These are phyloP conservation scores for Synaphobranchus kaupii DNA, from an alignment of 2,797 vertebrate species.

Conservation along the genomic window DNA sequence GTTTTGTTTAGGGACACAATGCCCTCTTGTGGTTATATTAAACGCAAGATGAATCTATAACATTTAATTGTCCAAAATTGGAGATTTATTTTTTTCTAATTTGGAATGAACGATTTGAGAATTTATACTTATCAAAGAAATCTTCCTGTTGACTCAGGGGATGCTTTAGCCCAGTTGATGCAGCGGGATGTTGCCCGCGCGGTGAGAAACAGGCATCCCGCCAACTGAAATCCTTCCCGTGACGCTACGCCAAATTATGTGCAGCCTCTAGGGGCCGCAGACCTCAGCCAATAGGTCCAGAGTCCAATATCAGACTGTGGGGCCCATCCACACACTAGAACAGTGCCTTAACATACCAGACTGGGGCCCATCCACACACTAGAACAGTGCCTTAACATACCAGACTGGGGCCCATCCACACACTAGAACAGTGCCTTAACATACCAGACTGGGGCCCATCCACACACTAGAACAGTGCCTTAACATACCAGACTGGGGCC, in stretches of 20 bases:
- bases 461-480: neutral
- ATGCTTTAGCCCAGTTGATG: neutral
- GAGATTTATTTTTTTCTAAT: neutral
- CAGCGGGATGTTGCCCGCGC: no score
- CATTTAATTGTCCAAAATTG: neutral
- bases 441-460: neutral
- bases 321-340: neutral
- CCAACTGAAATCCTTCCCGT: neutral
- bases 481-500: neutral
- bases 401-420: neutral
- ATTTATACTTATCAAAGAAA: neutral
- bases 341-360: neutral
- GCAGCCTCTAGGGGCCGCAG: neutral
- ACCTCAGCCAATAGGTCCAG: neutral
- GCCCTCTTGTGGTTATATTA: slow-evolving; percentile 32
- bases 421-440: no score
- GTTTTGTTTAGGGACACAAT: neutral
- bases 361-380: neutral
- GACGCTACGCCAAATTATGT: neutral
- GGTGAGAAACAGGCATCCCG: neutral
- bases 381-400: neutral
- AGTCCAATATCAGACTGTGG: neutral
- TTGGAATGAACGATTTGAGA: neutral
- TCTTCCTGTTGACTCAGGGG: no score
- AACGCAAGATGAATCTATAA: neutral